A percentile compares a stretch with the other conserved stretches of the same genome.
Evolutionary conservation across 35 echinoderm and acorn worm genomes (phyloP).

Genomic region (Heliocidaris tuberculata): DNA sequence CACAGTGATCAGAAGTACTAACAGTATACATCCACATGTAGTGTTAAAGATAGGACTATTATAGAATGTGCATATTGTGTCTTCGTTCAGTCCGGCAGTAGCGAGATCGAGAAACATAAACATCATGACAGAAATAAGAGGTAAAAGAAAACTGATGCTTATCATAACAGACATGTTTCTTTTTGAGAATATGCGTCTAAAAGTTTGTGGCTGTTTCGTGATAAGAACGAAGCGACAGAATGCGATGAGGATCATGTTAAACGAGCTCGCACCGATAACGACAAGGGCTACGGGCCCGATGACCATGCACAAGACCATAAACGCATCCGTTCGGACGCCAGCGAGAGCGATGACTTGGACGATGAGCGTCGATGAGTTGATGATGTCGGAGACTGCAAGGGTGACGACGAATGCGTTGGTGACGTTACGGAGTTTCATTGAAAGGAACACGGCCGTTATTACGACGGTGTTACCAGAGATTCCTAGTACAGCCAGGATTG

Average conservation of each 20-base stretch:
- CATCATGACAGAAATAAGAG: neutral
- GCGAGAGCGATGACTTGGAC: constrained; percentile 65
- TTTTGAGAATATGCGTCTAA: constrained; percentile 3
- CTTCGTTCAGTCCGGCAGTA: neutral
- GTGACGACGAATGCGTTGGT: constrained; percentile 68
- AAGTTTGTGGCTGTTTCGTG: neutral
- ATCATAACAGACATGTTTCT: neutral
- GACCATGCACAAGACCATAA: neutral
- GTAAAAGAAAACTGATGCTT: neutral
- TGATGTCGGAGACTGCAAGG: constrained; percentile 53
- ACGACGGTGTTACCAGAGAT: constrained; percentile 54
- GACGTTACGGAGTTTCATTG: constrained; percentile 53
- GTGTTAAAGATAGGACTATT: neutral
- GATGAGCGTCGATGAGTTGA: constrained; percentile 26
- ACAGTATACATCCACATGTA: neutral
- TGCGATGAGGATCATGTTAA: neutral
- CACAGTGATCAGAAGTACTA: neutral
- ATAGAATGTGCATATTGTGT: constrained; percentile 24
- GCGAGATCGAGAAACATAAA: neutral
- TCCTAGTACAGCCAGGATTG: constrained; percentile 41
- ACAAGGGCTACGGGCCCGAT: neutral
- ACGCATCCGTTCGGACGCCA: constrained; percentile 35
- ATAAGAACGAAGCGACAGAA: constrained; percentile 24
- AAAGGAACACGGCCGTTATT: constrained; percentile 46
- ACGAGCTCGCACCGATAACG: neutral